Percentiles rank a stretch among this genome's conserved stretches.
phyloP scores from a whole-genome alignment of 2,113 vertebrate species.

The Fulica atra region DNA sequence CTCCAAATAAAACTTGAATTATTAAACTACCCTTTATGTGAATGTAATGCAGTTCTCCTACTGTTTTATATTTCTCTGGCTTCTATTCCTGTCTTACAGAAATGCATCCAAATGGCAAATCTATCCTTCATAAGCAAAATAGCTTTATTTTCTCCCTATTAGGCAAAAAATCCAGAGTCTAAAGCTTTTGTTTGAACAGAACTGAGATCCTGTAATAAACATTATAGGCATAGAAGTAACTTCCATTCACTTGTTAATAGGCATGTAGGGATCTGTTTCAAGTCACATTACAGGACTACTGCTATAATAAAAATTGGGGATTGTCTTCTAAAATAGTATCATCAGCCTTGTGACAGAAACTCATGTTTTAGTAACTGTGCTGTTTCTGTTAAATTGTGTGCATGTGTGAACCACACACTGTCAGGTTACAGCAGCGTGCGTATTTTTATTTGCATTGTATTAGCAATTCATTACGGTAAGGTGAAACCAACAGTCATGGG shows the following conservation, averaged over 20 bases:
- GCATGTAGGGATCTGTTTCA: neutral
- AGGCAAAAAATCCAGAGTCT: neutral
- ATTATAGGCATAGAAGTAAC: neutral
- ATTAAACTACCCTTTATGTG: slow-evolving; percentile 53
- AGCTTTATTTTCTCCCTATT: neutral
- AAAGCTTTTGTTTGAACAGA: neutral
- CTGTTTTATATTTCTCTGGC: neutral
- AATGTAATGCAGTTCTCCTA: neutral
- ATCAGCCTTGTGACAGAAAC: neutral
- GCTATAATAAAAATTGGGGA: neutral
- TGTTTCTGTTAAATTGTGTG: slow-evolving; percentile 2
- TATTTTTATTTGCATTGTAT: neutral
- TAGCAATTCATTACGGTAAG: neutral
- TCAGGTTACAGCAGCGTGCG: neutral
- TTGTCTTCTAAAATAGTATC: neutral
- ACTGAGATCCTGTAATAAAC: neutral
- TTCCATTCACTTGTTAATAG: neutral
- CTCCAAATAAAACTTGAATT: slow-evolving; percentile 57
- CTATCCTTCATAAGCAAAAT: neutral
- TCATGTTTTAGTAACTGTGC: neutral
- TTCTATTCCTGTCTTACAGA: neutral
- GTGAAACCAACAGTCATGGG: neutral
- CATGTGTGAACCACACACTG: neutral
- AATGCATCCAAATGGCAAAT: neutral
- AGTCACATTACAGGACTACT: neutral